phyloP scores from a whole-genome alignment of 53 echinoderm and acorn worm genomes.

The Patiria pectinifera region DNA sequence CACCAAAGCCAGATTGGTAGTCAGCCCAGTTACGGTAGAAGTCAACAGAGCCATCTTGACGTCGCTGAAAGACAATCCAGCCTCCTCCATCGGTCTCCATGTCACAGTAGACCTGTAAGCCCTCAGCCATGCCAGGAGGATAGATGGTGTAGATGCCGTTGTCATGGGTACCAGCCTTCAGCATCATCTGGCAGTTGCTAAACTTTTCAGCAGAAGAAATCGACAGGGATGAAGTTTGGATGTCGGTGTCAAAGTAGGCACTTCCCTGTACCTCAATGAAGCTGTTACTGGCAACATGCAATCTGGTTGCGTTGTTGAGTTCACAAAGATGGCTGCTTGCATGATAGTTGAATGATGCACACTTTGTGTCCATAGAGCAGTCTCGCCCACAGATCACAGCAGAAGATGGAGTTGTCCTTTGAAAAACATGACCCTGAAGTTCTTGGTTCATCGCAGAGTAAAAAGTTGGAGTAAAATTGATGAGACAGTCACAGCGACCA shows the following conservation, averaged over 20 bases:
- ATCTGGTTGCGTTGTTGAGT: background rate
- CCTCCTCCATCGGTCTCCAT: conserved; percentile 41
- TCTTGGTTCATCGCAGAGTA: background rate
- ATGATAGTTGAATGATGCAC: conserved; percentile 47
- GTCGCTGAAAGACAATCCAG: conserved; percentile 45
- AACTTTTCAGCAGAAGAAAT: background rate
- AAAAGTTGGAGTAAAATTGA: background rate
- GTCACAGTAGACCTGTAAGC: conserved; percentile 45
- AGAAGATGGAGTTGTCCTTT: background rate
- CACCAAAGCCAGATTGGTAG: conserved; percentile 46
- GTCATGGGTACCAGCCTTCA: background rate
- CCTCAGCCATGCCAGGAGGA: background rate
- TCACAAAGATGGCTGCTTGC: background rate
- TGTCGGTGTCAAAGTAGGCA: background rate
- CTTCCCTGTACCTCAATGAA: background rate
- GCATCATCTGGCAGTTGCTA: conserved; percentile 17
- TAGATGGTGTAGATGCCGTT: conserved; percentile 46
- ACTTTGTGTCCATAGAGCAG: conserved; percentile 21
- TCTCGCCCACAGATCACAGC: conserved; percentile 30
- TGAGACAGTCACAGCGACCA: background rate
- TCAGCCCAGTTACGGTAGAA: conserved; percentile 39
- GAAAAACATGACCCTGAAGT: background rate
- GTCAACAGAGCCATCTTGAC: conserved; percentile 31
- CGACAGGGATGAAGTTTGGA: background rate
- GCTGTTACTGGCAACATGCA: background rate